Conservation (phyloP, 1,140 invertebrate species). For the Bombus difficillimus region DNA sequence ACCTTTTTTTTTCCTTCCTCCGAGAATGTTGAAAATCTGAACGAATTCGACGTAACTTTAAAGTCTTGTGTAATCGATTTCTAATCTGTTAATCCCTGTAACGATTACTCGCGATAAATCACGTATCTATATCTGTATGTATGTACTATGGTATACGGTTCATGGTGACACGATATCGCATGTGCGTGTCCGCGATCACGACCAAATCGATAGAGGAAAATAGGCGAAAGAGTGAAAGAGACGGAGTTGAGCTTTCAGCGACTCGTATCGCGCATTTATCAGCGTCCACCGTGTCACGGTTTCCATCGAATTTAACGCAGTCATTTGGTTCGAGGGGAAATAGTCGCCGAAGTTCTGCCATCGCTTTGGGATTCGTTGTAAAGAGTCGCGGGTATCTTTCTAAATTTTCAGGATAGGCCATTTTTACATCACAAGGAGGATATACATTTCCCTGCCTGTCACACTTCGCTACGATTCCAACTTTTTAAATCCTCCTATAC, state of each 20-base stretch:
- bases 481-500: too few relatives aligned
- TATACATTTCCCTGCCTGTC: background rate
- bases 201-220: background rate
- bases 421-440: background rate
- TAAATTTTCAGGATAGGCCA: constrained; percentile 29
- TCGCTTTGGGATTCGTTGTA: background rate
- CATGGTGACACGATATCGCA: too few relatives aligned
- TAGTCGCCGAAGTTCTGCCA: constrained; percentile 5
- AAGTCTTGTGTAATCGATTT: too few relatives aligned
- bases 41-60: background rate
- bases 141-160: too few relatives aligned
- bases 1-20: background rate
- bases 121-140: background rate
- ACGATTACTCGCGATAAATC: background rate
- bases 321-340: background rate
- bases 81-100: background rate
- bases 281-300: too few relatives aligned
- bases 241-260: background rate
- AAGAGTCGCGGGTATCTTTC: background rate
- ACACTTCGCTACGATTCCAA: background rate
- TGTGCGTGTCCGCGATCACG: background rate
- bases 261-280: constrained; percentile 5
- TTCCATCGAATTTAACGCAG: constrained; percentile 29
- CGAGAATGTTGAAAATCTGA: background rate
- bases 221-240: background rate